Evolutionary conservation across 2,113 vertebrate species (phyloP).

Genomic region (Aramus guarauna): DNA sequence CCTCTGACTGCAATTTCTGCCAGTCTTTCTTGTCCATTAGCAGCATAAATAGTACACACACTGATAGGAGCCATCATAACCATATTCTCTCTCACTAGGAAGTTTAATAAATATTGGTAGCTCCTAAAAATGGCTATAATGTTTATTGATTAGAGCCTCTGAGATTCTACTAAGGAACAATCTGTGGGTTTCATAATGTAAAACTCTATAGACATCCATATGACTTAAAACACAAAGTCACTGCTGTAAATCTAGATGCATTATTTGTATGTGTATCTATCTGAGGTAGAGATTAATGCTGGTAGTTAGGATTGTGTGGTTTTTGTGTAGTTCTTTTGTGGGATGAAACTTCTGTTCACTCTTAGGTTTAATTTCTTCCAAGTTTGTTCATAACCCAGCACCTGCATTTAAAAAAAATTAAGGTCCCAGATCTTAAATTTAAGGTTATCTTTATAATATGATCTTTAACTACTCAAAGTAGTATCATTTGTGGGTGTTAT

Average conservation of each 20-base stretch:
- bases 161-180: slow-evolving; percentile 38
- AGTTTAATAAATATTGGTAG: slow-evolving; percentile 34
- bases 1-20: not conserved
- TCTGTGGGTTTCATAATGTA: slow-evolving; percentile 3
- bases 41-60: not conserved
- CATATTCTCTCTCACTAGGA: not conserved
- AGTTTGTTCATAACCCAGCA: not conserved
- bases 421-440: not conserved
- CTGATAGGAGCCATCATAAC: slow-evolving; percentile 34
- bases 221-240: not conserved
- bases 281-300: not conserved
- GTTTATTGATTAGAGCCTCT: slow-evolving; percentile 71
- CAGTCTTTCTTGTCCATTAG: not conserved
- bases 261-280: not conserved
- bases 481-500: not conserved
- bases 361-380: not conserved
- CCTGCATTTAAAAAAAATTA: not conserved
- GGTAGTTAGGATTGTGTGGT: not conserved
- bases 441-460: not conserved
- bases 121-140: slow-evolving; percentile 55
- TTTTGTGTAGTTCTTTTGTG: not conserved
- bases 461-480: not conserved
- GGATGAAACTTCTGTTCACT: not conserved
- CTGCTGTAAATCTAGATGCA: not conserved
- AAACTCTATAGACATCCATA: not conserved